Conservation (phyloP, 2,888 invertebrate genomes). For the Trissonchulus latispiculum region DNA sequence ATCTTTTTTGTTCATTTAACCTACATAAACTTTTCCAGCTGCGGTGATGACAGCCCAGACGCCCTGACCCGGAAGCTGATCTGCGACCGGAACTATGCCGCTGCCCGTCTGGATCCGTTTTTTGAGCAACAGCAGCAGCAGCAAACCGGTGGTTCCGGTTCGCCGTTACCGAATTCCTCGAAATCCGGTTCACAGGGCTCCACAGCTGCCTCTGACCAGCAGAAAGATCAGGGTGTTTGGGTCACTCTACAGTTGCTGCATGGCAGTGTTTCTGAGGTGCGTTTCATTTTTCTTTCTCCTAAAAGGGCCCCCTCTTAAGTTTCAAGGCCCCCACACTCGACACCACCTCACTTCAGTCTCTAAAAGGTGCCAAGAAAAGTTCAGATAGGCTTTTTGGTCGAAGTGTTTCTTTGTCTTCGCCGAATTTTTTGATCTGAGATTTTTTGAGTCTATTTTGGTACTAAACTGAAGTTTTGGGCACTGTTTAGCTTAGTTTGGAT, state of each 20-base stretch:
- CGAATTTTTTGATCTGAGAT: no score
- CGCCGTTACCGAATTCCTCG: not conserved
- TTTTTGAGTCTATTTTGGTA: no score
- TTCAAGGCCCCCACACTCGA: no score
- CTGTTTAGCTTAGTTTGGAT: no score
- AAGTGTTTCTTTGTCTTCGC: no score
- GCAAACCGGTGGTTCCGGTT: not conserved
- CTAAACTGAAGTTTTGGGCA: no score
- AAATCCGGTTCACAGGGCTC: not conserved
- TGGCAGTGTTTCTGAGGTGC: constrained; percentile 9
- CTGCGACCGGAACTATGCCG: not conserved
- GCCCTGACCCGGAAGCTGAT: constrained; percentile 2
- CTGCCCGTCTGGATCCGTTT: not conserved
- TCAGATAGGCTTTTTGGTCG: no score
- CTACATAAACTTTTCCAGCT: not conserved
- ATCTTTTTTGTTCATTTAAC: no score
- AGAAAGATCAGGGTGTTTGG: constrained; percentile 18
- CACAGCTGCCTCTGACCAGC: not conserved
- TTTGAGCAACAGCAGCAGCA: not conserved
- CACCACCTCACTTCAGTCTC: no score
- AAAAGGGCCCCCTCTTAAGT: no score
- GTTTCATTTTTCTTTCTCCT: no score
- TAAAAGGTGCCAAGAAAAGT: no score
- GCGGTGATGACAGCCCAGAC: constrained; percentile 11
- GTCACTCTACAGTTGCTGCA: constrained; percentile 6